Percentiles rank a stretch among this genome's conserved stretches.
Conservation (phyloP, 1,140 invertebrate species). For the Pogonus chalceus region DNA sequence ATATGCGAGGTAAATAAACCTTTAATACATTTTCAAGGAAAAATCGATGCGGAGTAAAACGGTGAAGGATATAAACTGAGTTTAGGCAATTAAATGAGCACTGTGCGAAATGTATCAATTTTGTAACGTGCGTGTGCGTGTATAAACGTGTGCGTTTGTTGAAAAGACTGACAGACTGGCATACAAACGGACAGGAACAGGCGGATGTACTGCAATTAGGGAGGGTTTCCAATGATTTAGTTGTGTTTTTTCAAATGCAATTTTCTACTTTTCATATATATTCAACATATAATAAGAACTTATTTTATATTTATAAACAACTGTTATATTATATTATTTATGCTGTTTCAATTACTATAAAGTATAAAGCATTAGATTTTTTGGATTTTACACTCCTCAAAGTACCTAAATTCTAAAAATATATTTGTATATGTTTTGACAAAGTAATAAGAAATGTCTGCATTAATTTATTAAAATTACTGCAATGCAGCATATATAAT, state of each 20-base stretch:
- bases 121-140: not conserved
- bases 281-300: not conserved
- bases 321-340: too few species aligned
- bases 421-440: too few species aligned
- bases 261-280: not conserved
- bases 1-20: not conserved
- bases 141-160: too few species aligned
- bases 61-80: not conserved
- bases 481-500: not conserved
- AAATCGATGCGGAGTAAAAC: not conserved
- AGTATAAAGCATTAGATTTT: too few species aligned
- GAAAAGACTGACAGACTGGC: not conserved
- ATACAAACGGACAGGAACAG: not conserved
- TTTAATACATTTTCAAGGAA: not conserved
- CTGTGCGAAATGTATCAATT: not conserved
- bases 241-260: not conserved
- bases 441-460: too few species aligned
- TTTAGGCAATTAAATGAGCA: not conserved
- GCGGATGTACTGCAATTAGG: not conserved
- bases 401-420: too few species aligned
- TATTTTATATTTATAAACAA: not conserved
- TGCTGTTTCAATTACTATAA: too few species aligned
- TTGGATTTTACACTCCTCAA: too few species aligned
- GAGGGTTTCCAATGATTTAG: not conserved
- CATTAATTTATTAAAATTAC: not conserved